Evolutionary conservation across 2,888 invertebrate species (phyloP), one percentile per base, ranked within the genome.

Genomic region (Magallana nippona): DNA sequence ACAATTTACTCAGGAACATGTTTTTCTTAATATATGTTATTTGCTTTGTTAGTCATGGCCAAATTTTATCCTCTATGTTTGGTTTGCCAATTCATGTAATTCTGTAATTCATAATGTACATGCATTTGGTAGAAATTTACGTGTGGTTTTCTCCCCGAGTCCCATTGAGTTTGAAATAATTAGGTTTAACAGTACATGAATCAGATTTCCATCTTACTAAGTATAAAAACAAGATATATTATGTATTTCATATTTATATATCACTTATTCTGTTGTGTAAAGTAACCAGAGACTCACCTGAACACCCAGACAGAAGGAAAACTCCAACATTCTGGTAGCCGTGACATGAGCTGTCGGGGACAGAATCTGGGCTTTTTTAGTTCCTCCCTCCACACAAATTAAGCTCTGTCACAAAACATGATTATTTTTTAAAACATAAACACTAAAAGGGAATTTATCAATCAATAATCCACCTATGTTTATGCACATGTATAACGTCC

Each of bases 291-390:
- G 55, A 87, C 90, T 88, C 87, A 93, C 93, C 77, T 85, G 86
- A 10, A 91, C 81, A 44, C 88, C 89, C 2, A 93, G 84, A 1
- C 89, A 86, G 84, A 93, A 91, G 15, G 92, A 87, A 32, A 93
- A 86, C 22, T 90, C 88, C 22, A 92, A 86, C 56, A 93, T 86
- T 44, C 82, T 87, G 82, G 88, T 89, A 71, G 91, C 91, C n/a
- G 91, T 83, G 19, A 85, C 82, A 1, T 86, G 85, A 44, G 90
- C 89, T n/a, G 88, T 88, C 17, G 93, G 93, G 17, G 87, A 89
- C 79, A 93, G 85, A 56, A 84, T 88, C 44, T 89, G 81, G 57
- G 89, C 83, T 19, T 82, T 87, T 57, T 84, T 55, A 8, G 84
- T 82, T 10, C 89, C 88, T 27, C 82, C 78, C 55, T 71, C 81